Evolutionary conservation across 1,140 invertebrate species (phyloP), one percentile per base, ranked within the genome.

Genomic region (Drosophila fuyamai): DNA sequence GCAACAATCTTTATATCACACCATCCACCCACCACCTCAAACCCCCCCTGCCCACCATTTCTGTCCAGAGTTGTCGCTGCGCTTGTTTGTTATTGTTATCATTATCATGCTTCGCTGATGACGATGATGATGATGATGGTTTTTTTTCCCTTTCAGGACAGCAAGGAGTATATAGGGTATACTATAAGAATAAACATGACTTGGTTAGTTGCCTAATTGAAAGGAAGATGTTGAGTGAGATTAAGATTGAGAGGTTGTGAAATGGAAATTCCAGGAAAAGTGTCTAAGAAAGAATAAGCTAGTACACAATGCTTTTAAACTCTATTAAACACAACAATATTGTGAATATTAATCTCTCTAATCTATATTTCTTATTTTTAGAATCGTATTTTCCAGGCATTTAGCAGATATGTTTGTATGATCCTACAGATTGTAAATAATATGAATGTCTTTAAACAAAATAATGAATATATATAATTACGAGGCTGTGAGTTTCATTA

Each of bases 1-100:
- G 79, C 72, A 83, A 88, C 83, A 89, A 88, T 88, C 84, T 88
- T 89, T 83, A 83, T 83, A 78, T 81, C 71, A 47, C 60, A 56
- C 61, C 53, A 65, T 35, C 71, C 58, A 16, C 50, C 36, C 46
- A 18, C 35, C 47, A 0, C 9, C 13, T 1, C 5, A 8, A 13
- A 9, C 18, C 27, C 44, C 5, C 13, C 51, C 7, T n/a, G n/a
- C 10, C 70, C 59, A 60, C 53, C 72, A 38, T 54, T 58, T 41
- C 51, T 16, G 50, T 12, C 53, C 75, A 51, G 55, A 43, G 46
- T 65, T 66, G 61, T 41, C 72, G 71, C 73, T 59, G 74, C 74
- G 60, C 61, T 77, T 63, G 71, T 65, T 81, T 61, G 72, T 46
- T 71, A 59, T 71, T 53, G 56, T 56, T 81, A 81, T 84, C 66